phyloP scores from a whole-genome alignment of 2,113 vertebrate species.

The Conger conger region DNA sequence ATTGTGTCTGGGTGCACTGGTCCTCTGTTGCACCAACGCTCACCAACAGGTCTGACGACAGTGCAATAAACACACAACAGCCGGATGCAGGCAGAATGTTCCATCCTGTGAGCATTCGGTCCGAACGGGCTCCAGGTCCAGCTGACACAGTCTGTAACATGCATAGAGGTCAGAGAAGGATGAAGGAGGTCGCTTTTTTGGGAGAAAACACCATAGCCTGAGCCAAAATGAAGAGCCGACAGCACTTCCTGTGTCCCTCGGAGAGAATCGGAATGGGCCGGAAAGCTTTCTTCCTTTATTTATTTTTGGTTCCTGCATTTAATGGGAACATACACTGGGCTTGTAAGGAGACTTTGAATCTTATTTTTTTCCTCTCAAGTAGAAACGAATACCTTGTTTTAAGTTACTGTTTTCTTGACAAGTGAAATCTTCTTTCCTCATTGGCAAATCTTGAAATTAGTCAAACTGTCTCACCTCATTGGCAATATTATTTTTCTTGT shows the following conservation, averaged over 20 bases:
- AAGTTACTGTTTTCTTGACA: no score
- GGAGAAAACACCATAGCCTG: neutral
- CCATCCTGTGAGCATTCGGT: neutral
- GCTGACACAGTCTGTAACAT: neutral
- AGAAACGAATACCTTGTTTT: no score
- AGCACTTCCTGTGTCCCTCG: neutral
- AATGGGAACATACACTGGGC: neutral
- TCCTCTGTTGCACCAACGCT: neutral
- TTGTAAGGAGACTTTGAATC: no score
- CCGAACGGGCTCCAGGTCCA: neutral
- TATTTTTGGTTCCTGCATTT: neutral
- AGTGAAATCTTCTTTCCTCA: no score
- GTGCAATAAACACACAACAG: neutral
- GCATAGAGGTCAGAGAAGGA: neutral
- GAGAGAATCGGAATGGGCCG: neutral
- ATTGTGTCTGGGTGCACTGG: neutral
- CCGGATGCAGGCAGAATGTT: neutral
- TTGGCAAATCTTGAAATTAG: no score
- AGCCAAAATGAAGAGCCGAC: neutral
- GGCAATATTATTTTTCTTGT: no score
- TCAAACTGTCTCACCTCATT: no score
- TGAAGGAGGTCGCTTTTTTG: neutral
- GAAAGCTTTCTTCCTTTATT: neutral
- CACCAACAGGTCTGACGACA: neutral
- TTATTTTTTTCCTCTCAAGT: neutral